Evolutionary conservation across 1,140 invertebrate genomes (phyloP).

Genomic region (Drosophila sulfurigaster): DNA sequence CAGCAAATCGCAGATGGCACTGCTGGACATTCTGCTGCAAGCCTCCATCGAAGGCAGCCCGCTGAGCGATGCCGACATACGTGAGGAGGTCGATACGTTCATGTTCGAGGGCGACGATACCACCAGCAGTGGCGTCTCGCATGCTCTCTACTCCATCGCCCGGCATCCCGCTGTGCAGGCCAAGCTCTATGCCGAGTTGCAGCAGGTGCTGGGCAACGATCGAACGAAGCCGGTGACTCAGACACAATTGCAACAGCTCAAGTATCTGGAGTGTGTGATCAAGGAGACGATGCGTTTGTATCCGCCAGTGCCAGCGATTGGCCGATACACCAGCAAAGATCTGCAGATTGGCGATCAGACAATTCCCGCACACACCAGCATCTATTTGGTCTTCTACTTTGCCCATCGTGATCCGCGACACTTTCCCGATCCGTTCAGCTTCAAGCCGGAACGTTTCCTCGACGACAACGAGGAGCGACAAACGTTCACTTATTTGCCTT

Average conservation of each 20-base stretch:
- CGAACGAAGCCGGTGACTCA: conserved; percentile 71
- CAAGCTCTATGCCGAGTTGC: conserved; percentile 87
- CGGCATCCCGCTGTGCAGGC: conserved; percentile 84
- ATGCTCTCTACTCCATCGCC: conserved; percentile 61
- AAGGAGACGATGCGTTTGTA: conserved; percentile 86
- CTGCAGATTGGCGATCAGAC: conserved; percentile 51
- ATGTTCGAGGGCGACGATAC: conserved; percentile 89
- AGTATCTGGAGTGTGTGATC: conserved; percentile 86
- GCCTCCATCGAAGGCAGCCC: conserved; percentile 86
- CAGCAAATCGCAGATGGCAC: conserved; percentile 88
- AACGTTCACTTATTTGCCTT: conserved; percentile 87
- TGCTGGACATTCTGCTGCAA: conserved; percentile 91
- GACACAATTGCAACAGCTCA: conserved; percentile 85
- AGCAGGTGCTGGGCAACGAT: conserved; percentile 85
- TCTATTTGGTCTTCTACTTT: conserved; percentile 80
- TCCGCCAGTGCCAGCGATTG: conserved; percentile 87
- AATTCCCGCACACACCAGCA: conserved; percentile 63
- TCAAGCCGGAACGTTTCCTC: conserved; percentile 89
- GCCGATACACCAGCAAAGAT: conserved; percentile 84
- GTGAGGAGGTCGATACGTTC: conserved; percentile 91
- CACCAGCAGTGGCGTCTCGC: conserved; percentile 68
- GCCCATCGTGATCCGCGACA: conserved; percentile 57
- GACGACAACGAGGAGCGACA: conserved; percentile 78
- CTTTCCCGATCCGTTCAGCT: conserved; percentile 81
- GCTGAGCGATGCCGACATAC: conserved; percentile 88